A percentile compares a stretch with the other conserved stretches of the same genome.
phyloP scores from a whole-genome alignment of 2,888 invertebrate species.

The Agrochola circellaris region DNA sequence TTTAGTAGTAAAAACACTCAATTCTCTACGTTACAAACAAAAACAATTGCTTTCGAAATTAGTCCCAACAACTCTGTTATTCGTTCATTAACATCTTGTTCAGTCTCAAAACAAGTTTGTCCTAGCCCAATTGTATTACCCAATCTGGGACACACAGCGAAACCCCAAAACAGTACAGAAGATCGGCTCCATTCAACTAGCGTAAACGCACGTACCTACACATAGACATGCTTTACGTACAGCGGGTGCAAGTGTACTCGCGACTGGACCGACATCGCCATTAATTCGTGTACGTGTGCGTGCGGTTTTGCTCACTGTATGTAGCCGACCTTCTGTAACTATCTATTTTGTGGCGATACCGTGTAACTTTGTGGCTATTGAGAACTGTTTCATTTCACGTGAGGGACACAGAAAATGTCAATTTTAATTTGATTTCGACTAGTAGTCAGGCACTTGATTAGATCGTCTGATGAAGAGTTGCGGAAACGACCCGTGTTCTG shows the following conservation, averaged over 20 bases:
- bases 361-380: constrained; percentile 25
- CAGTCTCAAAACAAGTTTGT: constrained; percentile 25
- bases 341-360: background rate
- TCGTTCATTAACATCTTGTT: constrained; percentile 32
- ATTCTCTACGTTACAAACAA: background rate
- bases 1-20: background rate
- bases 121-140: constrained; percentile 11
- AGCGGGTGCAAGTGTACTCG: background rate
- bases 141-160: background rate
- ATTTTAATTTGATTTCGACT: constrained; percentile 53
- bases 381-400: constrained; percentile 30
- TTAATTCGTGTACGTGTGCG: background rate
- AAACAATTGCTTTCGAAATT: constrained; percentile 15
- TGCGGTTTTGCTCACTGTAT: background rate
- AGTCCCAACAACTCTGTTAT: constrained; percentile 21
- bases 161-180: background rate
- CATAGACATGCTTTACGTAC: background rate
- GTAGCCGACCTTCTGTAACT: background rate
- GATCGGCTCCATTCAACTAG: background rate
- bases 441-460: constrained; percentile 42
- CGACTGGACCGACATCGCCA: background rate
- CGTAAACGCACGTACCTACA: background rate
- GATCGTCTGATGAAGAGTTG: constrained; percentile 24
- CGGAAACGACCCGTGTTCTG: constrained; percentile 21
- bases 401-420: constrained; percentile 46